Evolutionary conservation across 1,140 invertebrate species (phyloP).

Genomic region (Platyscapa corneri): DNA sequence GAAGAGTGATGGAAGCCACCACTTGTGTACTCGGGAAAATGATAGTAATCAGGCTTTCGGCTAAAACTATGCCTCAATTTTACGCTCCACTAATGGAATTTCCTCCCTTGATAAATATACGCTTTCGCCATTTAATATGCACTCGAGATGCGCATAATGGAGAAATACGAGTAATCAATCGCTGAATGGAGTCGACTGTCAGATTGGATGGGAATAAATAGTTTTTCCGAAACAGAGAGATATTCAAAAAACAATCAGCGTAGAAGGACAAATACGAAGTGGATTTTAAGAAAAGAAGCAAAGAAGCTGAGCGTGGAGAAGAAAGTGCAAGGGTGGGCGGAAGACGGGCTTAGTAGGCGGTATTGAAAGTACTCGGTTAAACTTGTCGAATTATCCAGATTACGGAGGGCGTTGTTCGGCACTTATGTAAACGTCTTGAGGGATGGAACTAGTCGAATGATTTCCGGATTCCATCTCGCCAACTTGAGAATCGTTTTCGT

Average conservation of each 20-base stretch:
- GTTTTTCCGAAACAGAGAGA: not conserved
- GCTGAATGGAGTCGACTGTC: not conserved
- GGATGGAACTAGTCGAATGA: constrained; percentile 13
- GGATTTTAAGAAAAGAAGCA: not conserved
- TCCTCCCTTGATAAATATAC: not conserved
- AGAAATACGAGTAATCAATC: not conserved
- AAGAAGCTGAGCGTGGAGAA: not conserved
- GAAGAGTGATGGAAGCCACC: not conserved
- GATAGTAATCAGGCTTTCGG: too few relatives aligned
- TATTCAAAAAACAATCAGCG: not conserved
- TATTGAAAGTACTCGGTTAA: constrained; percentile 33
- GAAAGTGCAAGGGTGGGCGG: constrained; percentile 14
- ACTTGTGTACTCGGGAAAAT: too few relatives aligned
- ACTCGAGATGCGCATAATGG: not conserved
- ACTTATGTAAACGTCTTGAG: constrained; percentile 39
- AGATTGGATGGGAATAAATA: not conserved
- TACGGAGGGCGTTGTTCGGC: not conserved
- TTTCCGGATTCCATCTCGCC: not conserved
- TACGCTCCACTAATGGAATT: too few relatives aligned
- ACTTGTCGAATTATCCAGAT: constrained; percentile 42
- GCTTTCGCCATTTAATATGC: not conserved
- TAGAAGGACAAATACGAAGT: not conserved
- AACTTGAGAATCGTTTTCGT: constrained; percentile 12
- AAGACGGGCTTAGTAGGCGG: not conserved
- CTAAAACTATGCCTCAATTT: not conserved